Base-by-base conservation (phyloP, 2,888 invertebrate genomes). In the Lissonota sp. region DNA sequence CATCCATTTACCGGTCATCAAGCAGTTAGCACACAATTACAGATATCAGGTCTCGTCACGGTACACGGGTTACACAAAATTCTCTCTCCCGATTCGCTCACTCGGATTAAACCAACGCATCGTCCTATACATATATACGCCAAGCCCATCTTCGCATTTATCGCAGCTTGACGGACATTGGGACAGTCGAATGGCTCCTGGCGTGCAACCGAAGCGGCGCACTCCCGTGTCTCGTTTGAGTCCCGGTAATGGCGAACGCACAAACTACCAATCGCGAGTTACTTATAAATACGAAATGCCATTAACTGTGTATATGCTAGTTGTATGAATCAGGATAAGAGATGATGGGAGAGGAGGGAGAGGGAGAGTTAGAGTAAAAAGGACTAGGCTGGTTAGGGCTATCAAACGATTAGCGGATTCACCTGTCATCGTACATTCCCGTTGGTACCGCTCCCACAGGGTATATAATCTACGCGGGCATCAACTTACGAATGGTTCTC, bases 1-100 rank as follows among this genome's bases (percentile, higher is more conserved):
- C 87, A 90, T 88, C 90, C 90, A 90, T 91, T 92, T 91, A 91
- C 88, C 88, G 88, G 87, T 87, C 90, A 91, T 91, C 91, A 89
- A 90, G 90, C 88, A 89, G 88, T 91, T 90, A 90, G 87, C 83
- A 84, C 26, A 26, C 88, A 90, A 91, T 91, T 90, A 89, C 91
- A 86, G 87, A 89, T 88, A 91, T 81, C 79, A 84, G 26, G 86
- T 91, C 90, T 90, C 88, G 90, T 89, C 89, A 88, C 84, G 83
- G 84, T 83, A 26, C 26, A 58, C 78, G 62, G 46, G 83, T 82
- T 87, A 87, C 87, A 83, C 87, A 81, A 82, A 83, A 78, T 79
- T 82, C 51, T 49, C 40, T 37, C 49, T 66, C 44, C 3, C 26
- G 67, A 26, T 26, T 64, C 51, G 12, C 8, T 26, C 58, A 63